A percentile compares a stretch with the other conserved stretches of the same genome.
These are phyloP conservation scores for Sandelia bainsii DNA, from an alignment of 2,797 vertebrate species.

Conservation along the genomic window DNA sequence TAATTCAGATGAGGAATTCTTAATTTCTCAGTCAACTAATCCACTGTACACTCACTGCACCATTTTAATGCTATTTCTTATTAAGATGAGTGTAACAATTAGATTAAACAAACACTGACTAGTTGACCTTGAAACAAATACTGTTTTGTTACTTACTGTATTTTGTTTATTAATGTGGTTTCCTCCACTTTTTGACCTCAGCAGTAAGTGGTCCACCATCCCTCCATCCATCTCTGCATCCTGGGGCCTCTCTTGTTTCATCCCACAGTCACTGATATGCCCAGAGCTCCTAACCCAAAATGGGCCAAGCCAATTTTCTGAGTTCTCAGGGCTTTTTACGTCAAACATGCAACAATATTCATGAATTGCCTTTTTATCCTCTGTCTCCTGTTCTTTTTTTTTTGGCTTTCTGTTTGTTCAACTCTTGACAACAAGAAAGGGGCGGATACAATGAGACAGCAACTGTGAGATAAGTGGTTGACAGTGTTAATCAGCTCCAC, in stretches of 20 bases:
- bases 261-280: conserved; percentile 73
- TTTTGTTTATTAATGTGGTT: conserved; percentile 5
- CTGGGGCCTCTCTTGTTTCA: conserved; percentile 71
- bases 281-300: conserved; percentile 64
- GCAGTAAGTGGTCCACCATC: conserved; percentile 35
- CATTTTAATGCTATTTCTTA: conserved; percentile 7
- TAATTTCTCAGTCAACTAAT: neutral
- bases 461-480: conserved; percentile 39
- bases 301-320: conserved; percentile 63
- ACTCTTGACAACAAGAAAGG: conserved; percentile 21
- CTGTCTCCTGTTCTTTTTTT: conserved; percentile 31
- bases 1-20: neutral
- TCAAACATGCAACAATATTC: conserved; percentile 48
- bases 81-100: neutral
- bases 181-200: conserved; percentile 43
- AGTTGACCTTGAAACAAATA: conserved; percentile 12
- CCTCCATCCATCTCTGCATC: conserved; percentile 46
- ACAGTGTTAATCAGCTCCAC: conserved; percentile 39
- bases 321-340: conserved; percentile 67
- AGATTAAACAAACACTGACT: neutral
- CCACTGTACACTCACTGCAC: too few relatives aligned
- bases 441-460: conserved; percentile 14
- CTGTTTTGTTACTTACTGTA: conserved; percentile 1
- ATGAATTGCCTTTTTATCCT: conserved; percentile 53
- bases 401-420: conserved; percentile 34